These are phyloP conservation scores for Gobius niger DNA, from an alignment of 2,113 vertebrate genomes.

Conservation along the genomic window DNA sequence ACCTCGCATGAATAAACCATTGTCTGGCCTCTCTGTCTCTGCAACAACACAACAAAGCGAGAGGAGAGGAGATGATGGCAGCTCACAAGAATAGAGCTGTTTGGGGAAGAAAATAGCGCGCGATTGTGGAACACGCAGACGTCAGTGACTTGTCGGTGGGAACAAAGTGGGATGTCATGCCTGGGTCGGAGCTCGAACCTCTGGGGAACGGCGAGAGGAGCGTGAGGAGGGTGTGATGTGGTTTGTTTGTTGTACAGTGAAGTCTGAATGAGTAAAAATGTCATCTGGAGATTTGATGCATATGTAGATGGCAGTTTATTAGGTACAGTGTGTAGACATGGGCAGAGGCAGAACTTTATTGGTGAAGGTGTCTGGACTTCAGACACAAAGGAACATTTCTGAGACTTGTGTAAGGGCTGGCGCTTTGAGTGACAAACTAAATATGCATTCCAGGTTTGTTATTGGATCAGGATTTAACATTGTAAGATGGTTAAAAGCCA, in stretches of 20 bases:
- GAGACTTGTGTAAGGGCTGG: no score
- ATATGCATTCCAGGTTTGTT: no score
- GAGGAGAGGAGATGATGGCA: constrained; percentile 38
- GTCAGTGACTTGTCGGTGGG: constrained; percentile 33
- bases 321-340: no score
- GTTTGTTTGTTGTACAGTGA: constrained; percentile 20
- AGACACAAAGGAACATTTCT: no score
- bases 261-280: no score
- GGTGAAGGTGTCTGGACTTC: no score
- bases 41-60: constrained; percentile 34
- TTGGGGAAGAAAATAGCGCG: constrained; percentile 43
- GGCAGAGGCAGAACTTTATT: no score
- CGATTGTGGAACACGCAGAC: constrained; percentile 36
- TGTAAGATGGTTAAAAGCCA: no score
- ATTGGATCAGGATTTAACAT: no score
- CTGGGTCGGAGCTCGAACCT: constrained; percentile 28
- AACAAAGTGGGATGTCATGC: constrained; percentile 60
- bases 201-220: constrained; percentile 25
- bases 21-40: constrained; percentile 36
- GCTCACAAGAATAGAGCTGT: constrained; percentile 52
- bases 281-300: no score
- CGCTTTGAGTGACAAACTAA: no score
- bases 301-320: no score
- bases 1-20: constrained; percentile 49
- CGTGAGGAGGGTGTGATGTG: constrained; percentile 48